Evolutionary conservation across 2,797 vertebrate genomes (phyloP), one percentile per base, ranked within the genome.

Genomic region (Enteromius viviparus): DNA sequence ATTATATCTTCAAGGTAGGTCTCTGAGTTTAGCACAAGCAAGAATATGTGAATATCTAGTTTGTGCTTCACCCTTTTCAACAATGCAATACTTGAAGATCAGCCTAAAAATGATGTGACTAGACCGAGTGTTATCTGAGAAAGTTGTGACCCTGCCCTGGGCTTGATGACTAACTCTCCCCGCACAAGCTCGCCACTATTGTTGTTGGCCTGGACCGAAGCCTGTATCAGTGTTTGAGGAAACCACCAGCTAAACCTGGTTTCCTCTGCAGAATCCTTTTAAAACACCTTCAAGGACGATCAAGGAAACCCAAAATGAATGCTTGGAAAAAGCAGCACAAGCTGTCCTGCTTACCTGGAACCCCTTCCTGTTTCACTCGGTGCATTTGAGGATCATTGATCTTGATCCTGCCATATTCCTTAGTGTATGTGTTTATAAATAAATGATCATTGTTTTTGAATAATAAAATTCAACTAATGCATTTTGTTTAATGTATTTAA

Each of bases 131-230:
- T 88, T 85, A 91, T 91, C 91, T 96, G 95, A 94, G 96, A 96
- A 95, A 91, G 83, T 83, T 70, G 83, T 96, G 93, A 95, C 95
- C 96, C 93, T 84, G 74, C 64, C 84, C 75, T 96, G 95, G 96
- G 94, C 96, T 93, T 71, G 26, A 82, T 96, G 96, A 96, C 93
- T 97, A 93, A 96, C 88, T 88, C 89, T 92, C 94, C 91, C 86
- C 45, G 9, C 29, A 23, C 84, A 85, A 94, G 89, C 93, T 93
- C 94, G 92, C 89, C 87, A 84, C 92, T 95, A 90, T 96, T 96
- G 95, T 92, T 92, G 80, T 94, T 97, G 96, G 96, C 94, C 21
- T 47, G 82, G 62, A 78, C 64, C 12, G 45, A 70, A 78, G 76
- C 81, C 74, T 76, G 42, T 81, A 53, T 29, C 77, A 85, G 85